Base-by-base conservation (phyloP, 2,113 vertebrate species). In the Xyliphius kryptos region DNA sequence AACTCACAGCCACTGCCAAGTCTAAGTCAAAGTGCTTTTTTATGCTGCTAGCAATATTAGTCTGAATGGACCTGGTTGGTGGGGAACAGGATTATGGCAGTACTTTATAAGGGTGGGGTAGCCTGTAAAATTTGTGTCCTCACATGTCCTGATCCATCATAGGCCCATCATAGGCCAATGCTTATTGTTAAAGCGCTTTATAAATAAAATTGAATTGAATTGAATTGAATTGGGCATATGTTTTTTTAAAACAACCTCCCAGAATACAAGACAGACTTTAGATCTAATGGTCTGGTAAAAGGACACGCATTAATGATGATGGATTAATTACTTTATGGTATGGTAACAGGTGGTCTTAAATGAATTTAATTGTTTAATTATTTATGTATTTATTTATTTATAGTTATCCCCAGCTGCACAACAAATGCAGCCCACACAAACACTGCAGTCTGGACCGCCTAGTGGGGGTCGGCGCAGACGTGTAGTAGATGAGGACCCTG, bases 371-470 rank as follows among this genome's bases (percentile, higher is more conserved):
- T n/a, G n/a, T n/a, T n/a, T n/a, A n/a, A n/a, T n/a, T n/a, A n/a
- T n/a, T n/a, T n/a, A n/a, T n/a, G n/a, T n/a, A n/a, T n/a, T n/a
- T n/a, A n/a, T n/a, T n/a, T n/a, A n/a, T 36, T 77, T 67, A 46
- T 84, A 98, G 96, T 91, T 98, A 76, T 97, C 95, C 15, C 91
- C 95, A 1, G 94, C 95, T 0, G 89, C 93, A 0, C 96, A 97
- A 82, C 96, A 98, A 84, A 98, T 98, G 91, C 96, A 98, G 79
- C 92, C 94, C 63, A 93, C 93, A 2, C 95, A 96, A 84, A 95
- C 91, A 2, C 81, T 97, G 86, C 95, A 97, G 81, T 88, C 92
- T 0, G 91, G 92, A 0, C 91, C 91, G 56, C 87, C 92, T 6
- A 93, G 92, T 0, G 91, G 95, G 9, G 96, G 96, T 3, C 91